These are phyloP conservation scores for Brachyistius frenatus DNA, from an alignment of 2,113 vertebrate genomes.

Conservation along the genomic window DNA sequence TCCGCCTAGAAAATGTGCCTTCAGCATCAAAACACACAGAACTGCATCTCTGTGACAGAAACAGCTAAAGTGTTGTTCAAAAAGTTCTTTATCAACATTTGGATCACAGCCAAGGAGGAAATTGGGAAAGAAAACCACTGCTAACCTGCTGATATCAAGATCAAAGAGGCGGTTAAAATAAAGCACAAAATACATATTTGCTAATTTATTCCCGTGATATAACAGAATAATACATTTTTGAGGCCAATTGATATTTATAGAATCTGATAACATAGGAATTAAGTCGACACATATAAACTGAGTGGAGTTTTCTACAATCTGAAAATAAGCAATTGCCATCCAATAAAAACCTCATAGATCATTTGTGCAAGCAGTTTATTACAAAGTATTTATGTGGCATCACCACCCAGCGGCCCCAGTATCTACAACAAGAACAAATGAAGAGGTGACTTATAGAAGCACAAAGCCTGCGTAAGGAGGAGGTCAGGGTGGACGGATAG, in stretches of 20 bases:
- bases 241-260: neutral
- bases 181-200: neutral
- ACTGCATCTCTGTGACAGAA: neutral
- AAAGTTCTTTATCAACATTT: conserved; percentile 11
- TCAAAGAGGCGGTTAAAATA: neutral
- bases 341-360: neutral
- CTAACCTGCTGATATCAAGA: neutral
- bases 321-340: neutral
- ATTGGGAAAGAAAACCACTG: conserved; percentile 5
- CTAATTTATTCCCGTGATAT: neutral
- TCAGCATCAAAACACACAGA: conserved; percentile 23
- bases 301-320: no score
- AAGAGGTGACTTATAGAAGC: neutral
- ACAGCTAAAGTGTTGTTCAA: conserved; percentile 1
- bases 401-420: neutral
- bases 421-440: neutral
- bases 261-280: no score
- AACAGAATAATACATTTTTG: neutral
- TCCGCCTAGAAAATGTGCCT: conserved; percentile 5
- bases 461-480: neutral
- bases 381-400: neutral
- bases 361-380: neutral
- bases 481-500: neutral
- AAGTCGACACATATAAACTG: no score
- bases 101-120: conserved; percentile 7